Conservation (phyloP, 2,888 invertebrate genomes). For the Leptopilina myrica region DNA sequence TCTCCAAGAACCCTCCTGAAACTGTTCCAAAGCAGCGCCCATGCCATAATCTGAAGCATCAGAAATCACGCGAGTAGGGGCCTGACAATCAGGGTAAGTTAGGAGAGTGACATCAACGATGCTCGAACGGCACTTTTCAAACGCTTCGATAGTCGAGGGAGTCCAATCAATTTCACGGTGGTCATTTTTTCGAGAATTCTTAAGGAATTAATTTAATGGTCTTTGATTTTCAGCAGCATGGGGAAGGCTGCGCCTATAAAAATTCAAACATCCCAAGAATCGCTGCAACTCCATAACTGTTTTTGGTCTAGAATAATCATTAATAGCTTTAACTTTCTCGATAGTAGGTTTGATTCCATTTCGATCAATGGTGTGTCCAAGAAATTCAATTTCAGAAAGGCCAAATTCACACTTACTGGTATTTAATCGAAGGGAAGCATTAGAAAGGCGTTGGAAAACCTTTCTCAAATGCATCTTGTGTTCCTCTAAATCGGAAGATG, state of each 20-base stretch:
- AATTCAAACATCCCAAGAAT: conserved; percentile 38
- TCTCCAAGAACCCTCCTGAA: background rate
- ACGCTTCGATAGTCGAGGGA: background rate
- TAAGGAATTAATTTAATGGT: background rate
- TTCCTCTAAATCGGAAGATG: no score
- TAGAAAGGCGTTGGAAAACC: conserved; percentile 34
- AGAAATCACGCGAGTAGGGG: background rate
- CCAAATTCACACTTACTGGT: conserved; percentile 33
- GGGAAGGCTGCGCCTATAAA: background rate
- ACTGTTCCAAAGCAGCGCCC: background rate
- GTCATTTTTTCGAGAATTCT: background rate
- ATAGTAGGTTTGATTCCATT: no score
- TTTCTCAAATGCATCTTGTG: no score
- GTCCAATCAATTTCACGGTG: background rate
- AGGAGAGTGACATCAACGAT: background rate
- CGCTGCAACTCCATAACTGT: no score
- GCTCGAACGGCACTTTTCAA: background rate
- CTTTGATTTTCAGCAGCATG: no score
- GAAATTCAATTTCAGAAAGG: conserved; percentile 38
- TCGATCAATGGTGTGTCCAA: conserved; percentile 42
- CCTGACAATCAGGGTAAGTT: background rate
- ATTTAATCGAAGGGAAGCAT: conserved; percentile 46
- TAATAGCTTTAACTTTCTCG: no score
- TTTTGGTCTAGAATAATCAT: no score
- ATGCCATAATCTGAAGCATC: background rate